A percentile compares a stretch with the other conserved stretches of the same genome.
phyloP scores from a whole-genome alignment of 2,113 vertebrate species.

The Zosterops hypoxanthus region DNA sequence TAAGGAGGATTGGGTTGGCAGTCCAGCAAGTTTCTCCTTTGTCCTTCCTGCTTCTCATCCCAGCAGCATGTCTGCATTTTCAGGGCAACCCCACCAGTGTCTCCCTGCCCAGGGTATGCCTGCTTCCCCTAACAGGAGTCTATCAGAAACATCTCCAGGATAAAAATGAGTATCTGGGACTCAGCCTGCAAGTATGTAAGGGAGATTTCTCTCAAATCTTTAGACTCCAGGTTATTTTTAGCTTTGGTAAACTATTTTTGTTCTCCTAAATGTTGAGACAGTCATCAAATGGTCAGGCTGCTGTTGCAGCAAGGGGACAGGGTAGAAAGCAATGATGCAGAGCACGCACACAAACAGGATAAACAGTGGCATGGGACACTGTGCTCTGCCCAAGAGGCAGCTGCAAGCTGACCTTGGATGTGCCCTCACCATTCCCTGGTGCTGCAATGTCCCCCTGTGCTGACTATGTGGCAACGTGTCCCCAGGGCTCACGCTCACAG shows the following conservation, averaged over 20 bases:
- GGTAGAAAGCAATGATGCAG: background rate
- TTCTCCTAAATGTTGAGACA: background rate
- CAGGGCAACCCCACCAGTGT: background rate
- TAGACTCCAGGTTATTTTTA: background rate
- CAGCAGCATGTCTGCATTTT: background rate
- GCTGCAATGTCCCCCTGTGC: background rate
- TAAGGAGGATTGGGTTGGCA: background rate
- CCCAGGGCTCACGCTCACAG: background rate
- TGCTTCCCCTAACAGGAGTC: background rate
- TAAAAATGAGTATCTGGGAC: background rate
- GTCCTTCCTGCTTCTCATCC: background rate
- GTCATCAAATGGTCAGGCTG: background rate
- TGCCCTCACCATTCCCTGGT: background rate
- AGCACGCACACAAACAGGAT: background rate
- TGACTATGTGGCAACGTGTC: background rate
- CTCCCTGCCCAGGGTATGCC: background rate
- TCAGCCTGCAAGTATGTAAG: background rate
- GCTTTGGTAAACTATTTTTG: background rate
- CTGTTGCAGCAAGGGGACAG: background rate
- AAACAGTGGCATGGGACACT: background rate
- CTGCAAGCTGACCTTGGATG: slow-evolving; percentile 3
- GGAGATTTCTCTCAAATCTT: background rate
- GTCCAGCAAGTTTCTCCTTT: background rate
- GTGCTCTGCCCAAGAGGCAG: background rate
- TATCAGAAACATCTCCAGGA: background rate